Conservation (phyloP, 2,797 vertebrate species). For the Hyperoplus immaculatus region DNA sequence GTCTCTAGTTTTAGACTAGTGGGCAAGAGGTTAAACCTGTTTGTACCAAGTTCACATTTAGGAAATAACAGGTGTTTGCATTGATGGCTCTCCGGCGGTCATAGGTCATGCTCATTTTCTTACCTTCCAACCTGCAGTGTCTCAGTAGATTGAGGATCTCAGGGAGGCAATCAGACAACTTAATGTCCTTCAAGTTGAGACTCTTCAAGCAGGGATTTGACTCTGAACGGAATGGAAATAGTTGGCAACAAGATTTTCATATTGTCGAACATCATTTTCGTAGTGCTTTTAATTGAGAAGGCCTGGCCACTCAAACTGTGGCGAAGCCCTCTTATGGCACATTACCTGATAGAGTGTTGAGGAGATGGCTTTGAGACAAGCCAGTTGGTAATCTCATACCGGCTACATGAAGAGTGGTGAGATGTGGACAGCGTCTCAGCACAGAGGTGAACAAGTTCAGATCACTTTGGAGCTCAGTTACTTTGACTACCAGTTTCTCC, state of each 20-base stretch:
- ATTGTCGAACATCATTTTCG: too few relatives aligned
- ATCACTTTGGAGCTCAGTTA: conserved; percentile 84
- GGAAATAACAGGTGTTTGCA: not conserved
- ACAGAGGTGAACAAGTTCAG: conserved; percentile 79
- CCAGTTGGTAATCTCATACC: conserved; percentile 79
- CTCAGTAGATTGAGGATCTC: conserved; percentile 89
- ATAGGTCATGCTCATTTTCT: not conserved
- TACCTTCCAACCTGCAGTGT: conserved; percentile 89
- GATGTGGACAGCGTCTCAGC: conserved; percentile 84
- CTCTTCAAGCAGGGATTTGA: conserved; percentile 84
- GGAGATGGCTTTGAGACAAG: conserved; percentile 76
- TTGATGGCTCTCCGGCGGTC: not conserved
- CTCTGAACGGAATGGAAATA: conserved; percentile 71
- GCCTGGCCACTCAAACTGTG: not conserved
- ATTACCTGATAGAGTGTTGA: conserved; percentile 88
- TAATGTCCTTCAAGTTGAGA: conserved; percentile 90
- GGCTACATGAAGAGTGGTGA: conserved; percentile 87
- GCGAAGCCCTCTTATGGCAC: not conserved
- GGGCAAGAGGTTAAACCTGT: too few relatives aligned
- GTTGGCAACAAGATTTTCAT: too few relatives aligned
- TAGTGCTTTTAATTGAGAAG: not conserved
- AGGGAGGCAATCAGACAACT: conserved; percentile 88
- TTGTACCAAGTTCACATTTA: not conserved
- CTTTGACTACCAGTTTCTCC: conserved; percentile 88
- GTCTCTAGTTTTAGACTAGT: too few relatives aligned